A percentile compares a stretch with the other conserved stretches of the same genome.
phyloP scores from a whole-genome alignment of 2,888 invertebrate species.

The Bugula neritina region DNA sequence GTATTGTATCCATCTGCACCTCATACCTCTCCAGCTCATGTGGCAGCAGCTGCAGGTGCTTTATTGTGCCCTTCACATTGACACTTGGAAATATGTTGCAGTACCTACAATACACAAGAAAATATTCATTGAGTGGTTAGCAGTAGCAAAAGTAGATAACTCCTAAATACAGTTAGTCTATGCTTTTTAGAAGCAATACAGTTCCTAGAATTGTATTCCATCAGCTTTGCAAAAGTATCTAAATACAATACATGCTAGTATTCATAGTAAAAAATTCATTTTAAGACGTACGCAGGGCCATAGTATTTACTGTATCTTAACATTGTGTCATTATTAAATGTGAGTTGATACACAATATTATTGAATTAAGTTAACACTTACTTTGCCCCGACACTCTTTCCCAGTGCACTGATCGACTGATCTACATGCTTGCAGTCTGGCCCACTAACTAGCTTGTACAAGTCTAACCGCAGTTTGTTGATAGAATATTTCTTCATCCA shows the following conservation, averaged over 20 bases:
- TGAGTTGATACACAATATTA: no score
- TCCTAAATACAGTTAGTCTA: background rate
- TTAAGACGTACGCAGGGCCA: no score
- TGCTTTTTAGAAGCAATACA: no score
- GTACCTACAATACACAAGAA: constrained; percentile 37
- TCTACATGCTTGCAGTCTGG: constrained; percentile 51
- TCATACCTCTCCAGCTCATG: constrained; percentile 51
- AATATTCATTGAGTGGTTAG: no score
- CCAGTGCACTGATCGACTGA: constrained; percentile 42
- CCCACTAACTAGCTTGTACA: constrained; percentile 48
- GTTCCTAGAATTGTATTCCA: no score
- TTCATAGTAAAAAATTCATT: no score
- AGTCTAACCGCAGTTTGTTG: constrained; percentile 47
- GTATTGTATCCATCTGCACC: constrained; percentile 42
- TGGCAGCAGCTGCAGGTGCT: constrained; percentile 50
- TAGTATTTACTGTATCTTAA: no score
- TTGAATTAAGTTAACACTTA: no score
- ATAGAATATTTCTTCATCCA: constrained; percentile 51
- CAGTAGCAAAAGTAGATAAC: background rate
- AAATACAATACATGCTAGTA: no score
- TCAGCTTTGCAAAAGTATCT: no score
- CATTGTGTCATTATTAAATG: no score
- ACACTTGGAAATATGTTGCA: constrained; percentile 52
- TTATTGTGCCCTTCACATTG: constrained; percentile 51
- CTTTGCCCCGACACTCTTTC: constrained; percentile 49